A percentile compares a stretch with the other conserved stretches of the same genome.
phyloP scores from a whole-genome alignment of 1,140 invertebrate genomes.

The Battus philenor region DNA sequence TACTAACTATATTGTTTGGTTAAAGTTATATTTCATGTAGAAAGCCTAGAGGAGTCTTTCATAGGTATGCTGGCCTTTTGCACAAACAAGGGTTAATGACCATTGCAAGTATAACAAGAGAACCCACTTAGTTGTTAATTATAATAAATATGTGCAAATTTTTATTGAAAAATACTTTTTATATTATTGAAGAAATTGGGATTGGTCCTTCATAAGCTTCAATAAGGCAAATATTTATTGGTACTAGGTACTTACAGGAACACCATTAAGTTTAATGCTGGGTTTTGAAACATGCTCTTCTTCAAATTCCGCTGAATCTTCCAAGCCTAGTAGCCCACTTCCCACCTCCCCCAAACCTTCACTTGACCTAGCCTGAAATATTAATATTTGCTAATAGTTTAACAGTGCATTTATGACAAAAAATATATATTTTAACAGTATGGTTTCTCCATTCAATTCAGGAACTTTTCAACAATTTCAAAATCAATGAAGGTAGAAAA shows the following conservation, averaged over 20 bases:
- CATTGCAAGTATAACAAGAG: too few relatives aligned
- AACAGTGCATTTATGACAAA: neutral
- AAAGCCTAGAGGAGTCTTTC: too few relatives aligned
- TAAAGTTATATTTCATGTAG: too few relatives aligned
- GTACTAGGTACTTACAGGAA: conserved; percentile 41
- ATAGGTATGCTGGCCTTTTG: conserved; percentile 16
- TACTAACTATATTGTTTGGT: too few relatives aligned
- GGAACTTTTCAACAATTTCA: neutral
- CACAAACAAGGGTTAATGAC: too few relatives aligned
- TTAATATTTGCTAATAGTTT: neutral
- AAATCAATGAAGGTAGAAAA: neutral
- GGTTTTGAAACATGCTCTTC: conserved; percentile 44
- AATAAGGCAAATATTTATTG: too few relatives aligned
- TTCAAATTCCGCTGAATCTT: conserved; percentile 39
- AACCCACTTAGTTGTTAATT: too few relatives aligned
- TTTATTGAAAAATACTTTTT: too few relatives aligned
- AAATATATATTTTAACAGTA: neutral
- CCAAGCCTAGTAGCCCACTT: conserved; percentile 45
- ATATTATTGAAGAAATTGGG: too few relatives aligned
- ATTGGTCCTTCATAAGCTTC: too few relatives aligned
- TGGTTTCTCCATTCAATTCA: neutral
- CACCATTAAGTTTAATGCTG: conserved; percentile 51
- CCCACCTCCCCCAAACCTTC: conserved; percentile 29
- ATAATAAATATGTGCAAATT: too few relatives aligned
- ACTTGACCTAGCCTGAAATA: conserved; percentile 35